phyloP scores from a whole-genome alignment of 2,888 invertebrate species.

The Escarpia spicata region DNA sequence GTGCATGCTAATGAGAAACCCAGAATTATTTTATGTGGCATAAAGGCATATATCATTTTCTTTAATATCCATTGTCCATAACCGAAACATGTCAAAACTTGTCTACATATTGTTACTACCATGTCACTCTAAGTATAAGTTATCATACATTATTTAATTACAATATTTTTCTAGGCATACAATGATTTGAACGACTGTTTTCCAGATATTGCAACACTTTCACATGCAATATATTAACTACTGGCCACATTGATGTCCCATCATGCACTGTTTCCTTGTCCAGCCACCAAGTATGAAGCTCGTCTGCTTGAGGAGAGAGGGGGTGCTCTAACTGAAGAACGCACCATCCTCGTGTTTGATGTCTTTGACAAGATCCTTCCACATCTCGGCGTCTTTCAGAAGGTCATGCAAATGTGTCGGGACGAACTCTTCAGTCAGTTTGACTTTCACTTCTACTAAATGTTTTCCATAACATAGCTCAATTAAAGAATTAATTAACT shows the following conservation, averaged over 20 bases:
- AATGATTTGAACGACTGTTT: not conserved
- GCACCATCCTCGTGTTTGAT: slow-evolving; percentile 22
- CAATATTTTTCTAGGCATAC: not conserved
- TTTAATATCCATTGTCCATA: not conserved
- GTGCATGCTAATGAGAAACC: not conserved
- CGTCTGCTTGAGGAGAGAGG: slow-evolving; percentile 21
- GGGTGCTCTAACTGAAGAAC: not conserved
- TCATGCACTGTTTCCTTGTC: not conserved
- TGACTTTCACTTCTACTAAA: not conserved
- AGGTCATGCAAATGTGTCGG: slow-evolving; percentile 20
- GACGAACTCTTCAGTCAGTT: slow-evolving; percentile 22
- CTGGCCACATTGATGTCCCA: too few species aligned
- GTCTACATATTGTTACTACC: not conserved
- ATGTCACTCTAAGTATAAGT: not conserved
- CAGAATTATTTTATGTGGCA: not conserved
- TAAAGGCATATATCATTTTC: too few species aligned
- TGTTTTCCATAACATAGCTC: not conserved
- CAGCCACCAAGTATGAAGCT: slow-evolving; percentile 26
- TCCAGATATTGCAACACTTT: too few species aligned
- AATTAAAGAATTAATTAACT: not conserved
- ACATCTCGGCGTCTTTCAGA: slow-evolving; percentile 21
- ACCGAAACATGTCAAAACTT: not conserved
- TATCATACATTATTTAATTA: not conserved
- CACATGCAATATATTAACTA: too few species aligned
- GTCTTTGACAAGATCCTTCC: slow-evolving; percentile 23